Conservation (phyloP, 2,888 invertebrate species). For the Marronus borbonicus region DNA sequence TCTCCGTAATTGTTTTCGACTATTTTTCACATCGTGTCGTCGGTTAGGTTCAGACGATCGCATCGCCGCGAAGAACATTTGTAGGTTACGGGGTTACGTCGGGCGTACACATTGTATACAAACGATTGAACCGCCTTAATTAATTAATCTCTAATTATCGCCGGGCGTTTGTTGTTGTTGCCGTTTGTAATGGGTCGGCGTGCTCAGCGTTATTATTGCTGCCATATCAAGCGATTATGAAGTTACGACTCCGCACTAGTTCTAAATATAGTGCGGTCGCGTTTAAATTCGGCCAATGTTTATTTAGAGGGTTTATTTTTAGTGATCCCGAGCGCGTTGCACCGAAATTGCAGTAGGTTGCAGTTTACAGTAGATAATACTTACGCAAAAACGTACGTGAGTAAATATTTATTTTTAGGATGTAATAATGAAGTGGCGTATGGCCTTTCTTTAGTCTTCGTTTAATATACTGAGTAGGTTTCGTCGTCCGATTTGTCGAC, state of each 20-base stretch:
- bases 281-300: constrained; percentile 37
- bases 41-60: not conserved
- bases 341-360: not conserved
- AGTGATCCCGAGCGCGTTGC: not conserved
- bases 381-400: not conserved
- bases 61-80: not conserved
- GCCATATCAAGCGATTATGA: not conserved
- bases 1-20: not conserved
- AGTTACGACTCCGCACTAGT: constrained; percentile 7
- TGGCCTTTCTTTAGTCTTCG: too few species aligned
- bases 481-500: too few species aligned
- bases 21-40: not conserved
- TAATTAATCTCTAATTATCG: constrained; percentile 25
- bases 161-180: constrained; percentile 2
- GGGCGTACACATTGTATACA: not conserved
- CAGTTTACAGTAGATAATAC: not conserved
- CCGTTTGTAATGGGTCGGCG: not conserved
- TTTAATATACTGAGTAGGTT: too few species aligned
- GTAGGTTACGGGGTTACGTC: constrained; percentile 28
- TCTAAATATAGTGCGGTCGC: constrained; percentile 30
- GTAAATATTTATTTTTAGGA: not conserved
- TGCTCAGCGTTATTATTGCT: too few species aligned
- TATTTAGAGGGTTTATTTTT: constrained; percentile 13
- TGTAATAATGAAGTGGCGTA: too few species aligned
- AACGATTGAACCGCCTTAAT: constrained; percentile 15